Percentiles rank a stretch among this genome's conserved stretches.
These are phyloP conservation scores for Drosophila ustulata DNA, from an alignment of 2,888 invertebrate genomes.

Conservation along the genomic window DNA sequence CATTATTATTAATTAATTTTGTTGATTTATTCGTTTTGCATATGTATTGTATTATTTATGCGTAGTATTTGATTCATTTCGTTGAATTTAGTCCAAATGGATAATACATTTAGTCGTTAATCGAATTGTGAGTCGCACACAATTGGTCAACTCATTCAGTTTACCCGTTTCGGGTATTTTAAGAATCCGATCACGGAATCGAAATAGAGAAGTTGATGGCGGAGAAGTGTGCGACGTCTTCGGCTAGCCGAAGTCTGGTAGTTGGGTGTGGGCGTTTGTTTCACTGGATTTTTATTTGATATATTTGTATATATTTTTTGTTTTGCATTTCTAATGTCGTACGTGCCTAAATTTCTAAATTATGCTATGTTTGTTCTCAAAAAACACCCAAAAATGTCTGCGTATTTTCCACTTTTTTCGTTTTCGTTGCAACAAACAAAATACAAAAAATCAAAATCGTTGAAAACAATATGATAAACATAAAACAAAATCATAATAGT, in stretches of 20 bases:
- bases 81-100: constrained; percentile 69
- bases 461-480: constrained; percentile 33
- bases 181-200: constrained; percentile 38
- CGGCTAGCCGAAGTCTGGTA: constrained; percentile 45
- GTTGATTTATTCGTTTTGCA: constrained; percentile 16
- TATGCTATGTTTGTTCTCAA: constrained; percentile 58
- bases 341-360: constrained; percentile 74
- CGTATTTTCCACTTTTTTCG: constrained; percentile 5
- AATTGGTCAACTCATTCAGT: neutral
- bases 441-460: constrained; percentile 27
- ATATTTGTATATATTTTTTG: constrained; percentile 54
- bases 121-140: constrained; percentile 23
- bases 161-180: constrained; percentile 12
- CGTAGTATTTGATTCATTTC: constrained; percentile 53
- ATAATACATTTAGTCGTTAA: constrained; percentile 31
- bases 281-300: constrained; percentile 48
- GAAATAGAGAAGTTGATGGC: constrained; percentile 6
- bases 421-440: constrained; percentile 46
- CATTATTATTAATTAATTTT: constrained; percentile 22
- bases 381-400: constrained; percentile 50
- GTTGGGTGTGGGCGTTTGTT: constrained; percentile 4
- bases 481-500: constrained; percentile 28
- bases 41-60: constrained; percentile 39
- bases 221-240: constrained; percentile 38
- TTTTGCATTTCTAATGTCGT: constrained; percentile 78